Base-by-base conservation (phyloP, 2,888 invertebrate species). In the Ophraella communa region DNA sequence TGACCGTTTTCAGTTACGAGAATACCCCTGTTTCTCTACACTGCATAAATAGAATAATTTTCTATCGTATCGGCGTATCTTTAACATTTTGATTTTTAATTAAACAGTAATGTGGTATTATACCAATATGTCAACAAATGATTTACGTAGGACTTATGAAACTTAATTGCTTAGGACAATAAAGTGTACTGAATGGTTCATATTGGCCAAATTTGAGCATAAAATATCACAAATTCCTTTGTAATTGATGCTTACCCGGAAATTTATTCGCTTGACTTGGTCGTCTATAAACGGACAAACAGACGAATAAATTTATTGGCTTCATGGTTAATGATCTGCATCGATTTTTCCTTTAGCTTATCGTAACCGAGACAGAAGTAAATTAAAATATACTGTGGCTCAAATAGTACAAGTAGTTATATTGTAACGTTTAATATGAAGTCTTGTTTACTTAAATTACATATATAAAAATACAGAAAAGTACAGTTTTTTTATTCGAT, bases 301-400 rank as follows among this genome's bases (percentile, higher is more conserved):
- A 21, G 7, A 45, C 45, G 45, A 45, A 45, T 45, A 45, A 30
- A 52, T 8, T 52, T 17, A 42, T 39, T 42, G 54, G 39, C 42
- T 55, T 55, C 39, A 55, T 24, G 54, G 39, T 55, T 35, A 53
- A 35, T 18, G 53, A 53, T 27, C 33, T 55, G 21, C 39, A 55
- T 55, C 23, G 54, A 55, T 55, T 42, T 51, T 51, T 51, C 49
- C 27, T 27, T 7, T 24, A 14, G 39, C 17, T 4, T 39, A 39
- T 39, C 39, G 14, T 39, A 17, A 7, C 39, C 14, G 39, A 7
- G 39, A 39, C 39, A 39, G 4, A 17, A 14, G 39, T 39, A 5
- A 7, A 39, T 1, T 7, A 17, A 17, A 39, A 17, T 39, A 39
- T 39, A 39, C 39, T 2, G 39, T 39, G 39, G 39, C 14, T 39